A percentile compares a stretch with the other conserved stretches of the same genome.
Evolutionary conservation across 1,140 invertebrate genomes (phyloP).

Genomic region (Anastrepha ludens): DNA sequence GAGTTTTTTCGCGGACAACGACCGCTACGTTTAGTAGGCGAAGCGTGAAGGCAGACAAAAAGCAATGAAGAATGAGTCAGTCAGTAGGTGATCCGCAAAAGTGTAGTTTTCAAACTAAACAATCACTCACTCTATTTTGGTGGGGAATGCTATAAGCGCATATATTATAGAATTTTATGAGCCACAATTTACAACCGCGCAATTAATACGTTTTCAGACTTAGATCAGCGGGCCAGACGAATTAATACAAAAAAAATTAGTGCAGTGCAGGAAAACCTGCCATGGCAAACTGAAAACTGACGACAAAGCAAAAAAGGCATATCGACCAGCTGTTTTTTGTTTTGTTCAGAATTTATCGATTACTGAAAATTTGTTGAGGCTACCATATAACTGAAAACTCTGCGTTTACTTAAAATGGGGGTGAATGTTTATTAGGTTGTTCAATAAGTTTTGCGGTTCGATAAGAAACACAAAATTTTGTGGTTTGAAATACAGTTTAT

Average conservation of each 20-base stretch:
- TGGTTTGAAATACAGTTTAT: no score
- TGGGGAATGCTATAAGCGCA: background rate
- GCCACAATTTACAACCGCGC: background rate
- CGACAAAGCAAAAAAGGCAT: background rate
- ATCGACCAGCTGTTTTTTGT: conserved; percentile 26
- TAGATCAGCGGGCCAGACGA: background rate
- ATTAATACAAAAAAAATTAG: background rate
- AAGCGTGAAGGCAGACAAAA: conserved; percentile 22
- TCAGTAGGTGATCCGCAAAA: background rate
- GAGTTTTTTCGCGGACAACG: background rate
- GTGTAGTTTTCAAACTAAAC: background rate
- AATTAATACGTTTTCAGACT: background rate
- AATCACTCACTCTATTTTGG: background rate
- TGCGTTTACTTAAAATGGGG: no score
- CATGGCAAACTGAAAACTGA: background rate
- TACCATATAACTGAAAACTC: no score
- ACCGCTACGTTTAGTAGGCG: background rate
- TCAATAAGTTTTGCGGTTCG: no score
- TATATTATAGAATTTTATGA: background rate
- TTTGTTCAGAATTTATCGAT: background rate
- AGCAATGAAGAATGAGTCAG: conserved; percentile 12
- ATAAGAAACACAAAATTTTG: no score
- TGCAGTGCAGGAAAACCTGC: background rate
- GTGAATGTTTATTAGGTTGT: no score
- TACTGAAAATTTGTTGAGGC: background rate